Conservation (phyloP, 2,888 invertebrate genomes). For the Microdon myrmicae region DNA sequence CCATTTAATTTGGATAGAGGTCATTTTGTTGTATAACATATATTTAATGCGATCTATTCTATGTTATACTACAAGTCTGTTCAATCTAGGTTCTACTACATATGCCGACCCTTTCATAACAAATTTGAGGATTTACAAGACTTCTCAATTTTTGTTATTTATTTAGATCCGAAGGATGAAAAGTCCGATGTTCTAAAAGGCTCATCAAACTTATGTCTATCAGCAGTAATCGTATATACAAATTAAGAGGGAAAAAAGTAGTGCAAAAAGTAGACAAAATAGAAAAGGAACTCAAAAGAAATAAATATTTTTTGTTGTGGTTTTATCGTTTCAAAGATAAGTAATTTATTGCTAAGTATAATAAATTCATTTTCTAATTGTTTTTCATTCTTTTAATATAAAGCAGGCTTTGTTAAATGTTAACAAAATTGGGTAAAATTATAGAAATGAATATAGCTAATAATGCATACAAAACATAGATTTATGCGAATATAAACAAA, state of each 20-base stretch:
- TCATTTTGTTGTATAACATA: no score
- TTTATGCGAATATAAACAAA: constrained; percentile 15
- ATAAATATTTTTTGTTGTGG: constrained; percentile 10
- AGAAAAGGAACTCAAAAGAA: constrained; percentile 42
- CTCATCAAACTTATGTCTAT: no score
- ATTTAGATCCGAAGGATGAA: no score
- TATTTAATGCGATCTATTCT: no score
- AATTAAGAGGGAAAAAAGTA: constrained; percentile 7
- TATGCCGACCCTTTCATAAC: no score
- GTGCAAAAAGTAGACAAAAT: constrained; percentile 9
- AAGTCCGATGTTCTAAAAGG: no score
- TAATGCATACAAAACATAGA: constrained; percentile 19
- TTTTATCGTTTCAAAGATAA: constrained; percentile 23
- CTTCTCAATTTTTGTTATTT: no score
- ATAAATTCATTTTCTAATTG: constrained; percentile 36
- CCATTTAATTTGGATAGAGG: no score
- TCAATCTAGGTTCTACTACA: no score
- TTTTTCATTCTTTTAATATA: constrained; percentile 20
- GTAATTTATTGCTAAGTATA: constrained; percentile 37
- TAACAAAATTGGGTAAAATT: constrained; percentile 47
- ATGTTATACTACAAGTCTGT: no score
- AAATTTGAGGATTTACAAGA: no score
- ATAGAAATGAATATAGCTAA: constrained; percentile 30
- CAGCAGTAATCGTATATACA: no score
- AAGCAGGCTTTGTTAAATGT: constrained; percentile 52